phyloP scores from a whole-genome alignment of 2,888 invertebrate species.

The Adelognathus sp. region DNA sequence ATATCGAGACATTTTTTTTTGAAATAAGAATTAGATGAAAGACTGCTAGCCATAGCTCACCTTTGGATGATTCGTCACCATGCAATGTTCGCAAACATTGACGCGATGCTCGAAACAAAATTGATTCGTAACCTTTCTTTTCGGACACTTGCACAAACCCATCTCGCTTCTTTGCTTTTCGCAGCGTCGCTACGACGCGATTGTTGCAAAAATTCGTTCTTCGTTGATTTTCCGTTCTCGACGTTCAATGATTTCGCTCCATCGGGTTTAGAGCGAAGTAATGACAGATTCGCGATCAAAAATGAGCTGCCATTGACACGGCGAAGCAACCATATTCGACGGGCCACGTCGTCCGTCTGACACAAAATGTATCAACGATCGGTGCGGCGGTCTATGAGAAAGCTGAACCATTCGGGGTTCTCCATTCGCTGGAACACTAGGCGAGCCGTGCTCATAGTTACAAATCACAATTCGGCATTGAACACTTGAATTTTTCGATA shows the following conservation, averaged over 20 bases:
- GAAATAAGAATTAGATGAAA: neutral
- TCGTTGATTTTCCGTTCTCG: neutral
- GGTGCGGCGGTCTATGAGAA: neutral
- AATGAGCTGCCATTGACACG: slow-evolving; percentile 11
- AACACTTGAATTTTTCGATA: neutral
- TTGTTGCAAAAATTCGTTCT: slow-evolving; percentile 1
- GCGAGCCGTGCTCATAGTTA: neutral
- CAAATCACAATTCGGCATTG: neutral
- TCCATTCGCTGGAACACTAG: neutral
- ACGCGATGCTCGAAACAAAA: slow-evolving; percentile 99
- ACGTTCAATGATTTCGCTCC: neutral
- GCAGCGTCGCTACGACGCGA: slow-evolving; percentile 5
- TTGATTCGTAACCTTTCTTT: slow-evolving; percentile 97
- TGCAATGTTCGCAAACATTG: slow-evolving; percentile 99
- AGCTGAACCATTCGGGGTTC: neutral
- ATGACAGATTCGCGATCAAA: slow-evolving; percentile 9
- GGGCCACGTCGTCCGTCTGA: slow-evolving; percentile 56
- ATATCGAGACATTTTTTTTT: neutral
- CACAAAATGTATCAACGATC: neutral
- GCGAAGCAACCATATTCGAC: slow-evolving; percentile 54
- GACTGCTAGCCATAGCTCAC: too few species aligned
- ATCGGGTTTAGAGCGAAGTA: neutral
- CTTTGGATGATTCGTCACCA: slow-evolving; percentile 97
- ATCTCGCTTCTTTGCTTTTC: slow-evolving; percentile 83
- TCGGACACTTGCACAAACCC: slow-evolving; percentile 99